Evolutionary conservation across 2,113 vertebrate genomes (phyloP).

Genomic region (Takifugu bimaculatus): DNA sequence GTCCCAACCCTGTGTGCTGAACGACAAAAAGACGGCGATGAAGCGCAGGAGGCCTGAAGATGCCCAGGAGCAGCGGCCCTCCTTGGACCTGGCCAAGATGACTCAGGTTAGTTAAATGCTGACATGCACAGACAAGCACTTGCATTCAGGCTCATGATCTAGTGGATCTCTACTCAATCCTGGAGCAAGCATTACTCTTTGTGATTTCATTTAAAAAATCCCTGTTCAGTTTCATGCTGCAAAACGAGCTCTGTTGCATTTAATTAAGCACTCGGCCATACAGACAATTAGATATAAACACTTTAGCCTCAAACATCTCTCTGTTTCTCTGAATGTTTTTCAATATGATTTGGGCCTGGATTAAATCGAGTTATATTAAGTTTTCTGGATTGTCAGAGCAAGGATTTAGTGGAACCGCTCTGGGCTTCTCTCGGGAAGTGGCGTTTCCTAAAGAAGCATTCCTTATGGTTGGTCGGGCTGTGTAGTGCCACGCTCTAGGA

Average conservation of each 20-base stretch:
- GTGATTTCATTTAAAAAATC: neutral
- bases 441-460: conserved; percentile 53
- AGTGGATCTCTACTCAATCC: conserved; percentile 22
- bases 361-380: conserved; percentile 54
- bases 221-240: too few relatives aligned
- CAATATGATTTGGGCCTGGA: conserved; percentile 32
- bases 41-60: conserved; percentile 85
- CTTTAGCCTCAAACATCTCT: too few relatives aligned
- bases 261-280: conserved; percentile 11
- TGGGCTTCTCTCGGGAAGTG: conserved; percentile 45
- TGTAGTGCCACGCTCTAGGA: conserved; percentile 40
- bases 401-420: conserved; percentile 37
- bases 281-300: conserved; percentile 22
- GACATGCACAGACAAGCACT: conserved; percentile 27
- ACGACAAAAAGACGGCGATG: conserved; percentile 84
- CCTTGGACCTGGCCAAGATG: conserved; percentile 91
- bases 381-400: conserved; percentile 42
- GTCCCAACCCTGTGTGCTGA: conserved; percentile 88
- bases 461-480: conserved; percentile 62
- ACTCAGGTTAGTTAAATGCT: conserved; percentile 81
- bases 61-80: conserved; percentile 82
- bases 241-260: too few relatives aligned
- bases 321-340: conserved; percentile 11
- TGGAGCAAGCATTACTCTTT: conserved; percentile 17
- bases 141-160: conserved; percentile 7